Percentiles rank a stretch among this genome's conserved stretches.
Conservation (phyloP, 2,888 invertebrate species). For the Myopa tessellatipennis region DNA sequence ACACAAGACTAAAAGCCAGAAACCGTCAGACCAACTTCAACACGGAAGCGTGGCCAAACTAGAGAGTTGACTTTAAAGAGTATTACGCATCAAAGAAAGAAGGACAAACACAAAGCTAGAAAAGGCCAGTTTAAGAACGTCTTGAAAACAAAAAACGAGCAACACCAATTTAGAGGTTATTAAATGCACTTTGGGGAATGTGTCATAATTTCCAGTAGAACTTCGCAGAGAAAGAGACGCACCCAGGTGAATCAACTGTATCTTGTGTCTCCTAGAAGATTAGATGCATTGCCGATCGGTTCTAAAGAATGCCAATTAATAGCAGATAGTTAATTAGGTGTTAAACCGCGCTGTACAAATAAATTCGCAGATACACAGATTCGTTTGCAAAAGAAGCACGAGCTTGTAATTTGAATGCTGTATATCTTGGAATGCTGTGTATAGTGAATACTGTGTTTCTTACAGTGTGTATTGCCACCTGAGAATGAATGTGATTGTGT, state of each 20-base stretch:
- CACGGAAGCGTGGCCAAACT: too few relatives aligned
- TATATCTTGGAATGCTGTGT: neutral
- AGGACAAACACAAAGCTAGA: too few relatives aligned
- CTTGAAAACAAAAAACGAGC: neutral
- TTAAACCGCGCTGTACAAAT: conserved; percentile 4
- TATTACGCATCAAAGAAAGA: too few relatives aligned
- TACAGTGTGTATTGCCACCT: too few relatives aligned
- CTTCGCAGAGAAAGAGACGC: neutral
- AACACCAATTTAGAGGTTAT: neutral
- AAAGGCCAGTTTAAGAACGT: neutral
- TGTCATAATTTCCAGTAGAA: neutral
- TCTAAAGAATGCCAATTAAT: neutral
- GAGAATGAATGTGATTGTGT: neutral
- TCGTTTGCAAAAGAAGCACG: neutral
- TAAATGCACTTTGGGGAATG: conserved; percentile 25
- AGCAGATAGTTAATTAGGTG: conserved; percentile 28
- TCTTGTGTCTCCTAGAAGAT: too few relatives aligned
- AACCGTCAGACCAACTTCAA: too few relatives aligned
- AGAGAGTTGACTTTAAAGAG: too few relatives aligned
- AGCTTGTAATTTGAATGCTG: neutral
- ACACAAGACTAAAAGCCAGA: too few relatives aligned
- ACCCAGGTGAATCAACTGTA: too few relatives aligned
- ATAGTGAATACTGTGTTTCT: too few relatives aligned
- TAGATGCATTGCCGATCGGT: neutral
- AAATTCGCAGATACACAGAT: conserved; percentile 10